Base-by-base conservation (phyloP, 2,888 invertebrate genomes). In the Drosophila vallismaia region DNA sequence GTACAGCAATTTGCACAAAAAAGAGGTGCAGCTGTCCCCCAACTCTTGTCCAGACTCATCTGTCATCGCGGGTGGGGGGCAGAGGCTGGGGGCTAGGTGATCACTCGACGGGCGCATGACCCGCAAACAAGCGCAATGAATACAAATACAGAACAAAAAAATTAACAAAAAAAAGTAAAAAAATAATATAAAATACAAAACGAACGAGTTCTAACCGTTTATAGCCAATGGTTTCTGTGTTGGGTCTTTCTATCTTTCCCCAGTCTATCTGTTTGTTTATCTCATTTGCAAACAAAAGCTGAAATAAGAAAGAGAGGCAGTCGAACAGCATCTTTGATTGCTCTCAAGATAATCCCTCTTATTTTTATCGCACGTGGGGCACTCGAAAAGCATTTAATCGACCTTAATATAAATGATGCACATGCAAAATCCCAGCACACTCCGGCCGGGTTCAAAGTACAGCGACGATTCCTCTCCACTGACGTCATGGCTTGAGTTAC, bases 41-140 rank as follows among this genome's bases (percentile, higher is more conserved):
- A 33, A 33, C 54, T 28, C 28, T 26, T 31, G 12, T n/a, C 24
- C 40, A 44, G 51, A 53, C 19, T 59, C 77, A 71, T 75, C 68
- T 78, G 62, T 40, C 33, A 36, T 3, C 5, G 48, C 9, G 28
- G 8, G 19, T 19, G 19, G 19, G 19, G 19, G 46, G 8, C 29
- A 36, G n/a, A 8, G 38, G 2, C 0, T 12, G 38, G 54, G 49
- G 49, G 6, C 31, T 36, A 19, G 58, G 53, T 64, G 88, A 88
- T 89, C 88, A 88, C 89, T 88, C 88, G 63, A 48, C 70, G 56
- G 85, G 72, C 89, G 79, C 88, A 89, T 88, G 88, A 77, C 77
- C 69, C 59, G 75, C 64, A 71, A 69, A 74, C 76, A 76, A 53
- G 69, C 54, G 19, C 29, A 62, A 54, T 24, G 5, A 36, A 46